These are phyloP conservation scores for Chironomus riparius DNA, from an alignment of 2,888 invertebrate genomes.

Conservation along the genomic window DNA sequence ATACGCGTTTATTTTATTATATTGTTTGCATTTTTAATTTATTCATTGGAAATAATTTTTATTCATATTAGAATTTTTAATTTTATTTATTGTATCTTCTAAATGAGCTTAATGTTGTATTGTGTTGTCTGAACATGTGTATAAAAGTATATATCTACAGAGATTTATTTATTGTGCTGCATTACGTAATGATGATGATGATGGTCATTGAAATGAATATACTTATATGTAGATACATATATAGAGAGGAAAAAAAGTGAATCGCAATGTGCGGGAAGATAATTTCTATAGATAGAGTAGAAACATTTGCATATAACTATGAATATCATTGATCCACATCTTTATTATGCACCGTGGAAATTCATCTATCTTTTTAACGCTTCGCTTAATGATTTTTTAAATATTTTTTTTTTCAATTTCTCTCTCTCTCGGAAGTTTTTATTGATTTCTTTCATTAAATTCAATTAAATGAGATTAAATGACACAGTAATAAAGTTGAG, in stretches of 20 bases:
- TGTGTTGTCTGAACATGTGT: slow-evolving; percentile 19
- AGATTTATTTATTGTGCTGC: slow-evolving; percentile 1
- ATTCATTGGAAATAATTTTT: slow-evolving; percentile 22
- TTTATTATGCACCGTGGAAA: not conserved
- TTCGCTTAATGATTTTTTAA: not conserved
- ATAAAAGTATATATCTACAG: not conserved
- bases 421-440: too few relatives aligned
- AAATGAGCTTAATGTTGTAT: slow-evolving; percentile 27
- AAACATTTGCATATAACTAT: slow-evolving; percentile 4
- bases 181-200: slow-evolving; percentile 25
- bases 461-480: not conserved
- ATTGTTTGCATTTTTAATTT: slow-evolving; percentile 24
- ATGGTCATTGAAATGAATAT: slow-evolving; percentile 18
- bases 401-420: not conserved
- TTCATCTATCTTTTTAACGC: slow-evolving; percentile 8
- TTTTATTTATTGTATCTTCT: slow-evolving; percentile 27
- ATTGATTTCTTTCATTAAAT: too few relatives aligned
- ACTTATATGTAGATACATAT: not conserved
- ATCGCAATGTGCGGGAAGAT: not conserved
- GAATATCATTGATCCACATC: slow-evolving; percentile 20
- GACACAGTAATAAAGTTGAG: not conserved
- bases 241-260: not conserved
- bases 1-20: not conserved
- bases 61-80: slow-evolving; percentile 27
- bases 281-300: not conserved